Evolutionary conservation across 2,113 vertebrate species (phyloP).

Genomic region (Anguilla rostrata): DNA sequence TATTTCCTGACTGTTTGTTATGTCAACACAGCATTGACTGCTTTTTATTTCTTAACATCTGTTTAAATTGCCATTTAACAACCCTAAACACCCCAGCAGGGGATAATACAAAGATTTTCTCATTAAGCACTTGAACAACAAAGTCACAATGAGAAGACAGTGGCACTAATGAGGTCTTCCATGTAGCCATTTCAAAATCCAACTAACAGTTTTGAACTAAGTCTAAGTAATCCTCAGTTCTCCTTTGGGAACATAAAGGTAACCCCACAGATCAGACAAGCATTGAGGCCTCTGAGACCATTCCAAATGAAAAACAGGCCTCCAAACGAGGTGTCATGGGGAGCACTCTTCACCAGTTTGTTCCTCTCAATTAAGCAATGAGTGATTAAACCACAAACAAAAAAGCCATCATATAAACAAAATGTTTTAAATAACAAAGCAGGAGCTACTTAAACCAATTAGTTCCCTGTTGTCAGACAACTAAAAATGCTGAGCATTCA

Average conservation of each 20-base stretch:
- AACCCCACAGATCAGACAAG: neutral
- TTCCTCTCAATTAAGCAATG: neutral
- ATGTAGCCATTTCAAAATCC: neutral
- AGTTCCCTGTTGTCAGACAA: neutral
- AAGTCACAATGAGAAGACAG: neutral
- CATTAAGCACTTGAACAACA: neutral
- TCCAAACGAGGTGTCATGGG: conserved; percentile 3
- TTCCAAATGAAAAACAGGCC: neutral
- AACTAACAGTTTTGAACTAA: neutral
- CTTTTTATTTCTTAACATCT: neutral
- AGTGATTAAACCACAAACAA: neutral
- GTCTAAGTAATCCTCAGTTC: neutral
- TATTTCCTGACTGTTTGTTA: neutral
- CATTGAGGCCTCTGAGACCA: neutral
- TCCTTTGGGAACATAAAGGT: neutral
- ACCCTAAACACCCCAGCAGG: neutral
- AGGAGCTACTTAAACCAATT: neutral
- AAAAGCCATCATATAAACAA: neutral
- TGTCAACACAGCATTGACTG: neutral
- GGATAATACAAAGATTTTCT: neutral
- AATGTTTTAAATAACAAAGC: neutral
- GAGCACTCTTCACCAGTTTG: neutral
- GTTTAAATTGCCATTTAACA: neutral
- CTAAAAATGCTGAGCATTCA: neutral
- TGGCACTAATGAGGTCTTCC: neutral